Percentiles rank a stretch among this genome's conserved stretches.
Evolutionary conservation across 2,113 vertebrate species (phyloP).

Genomic region (Nibea coibor): DNA sequence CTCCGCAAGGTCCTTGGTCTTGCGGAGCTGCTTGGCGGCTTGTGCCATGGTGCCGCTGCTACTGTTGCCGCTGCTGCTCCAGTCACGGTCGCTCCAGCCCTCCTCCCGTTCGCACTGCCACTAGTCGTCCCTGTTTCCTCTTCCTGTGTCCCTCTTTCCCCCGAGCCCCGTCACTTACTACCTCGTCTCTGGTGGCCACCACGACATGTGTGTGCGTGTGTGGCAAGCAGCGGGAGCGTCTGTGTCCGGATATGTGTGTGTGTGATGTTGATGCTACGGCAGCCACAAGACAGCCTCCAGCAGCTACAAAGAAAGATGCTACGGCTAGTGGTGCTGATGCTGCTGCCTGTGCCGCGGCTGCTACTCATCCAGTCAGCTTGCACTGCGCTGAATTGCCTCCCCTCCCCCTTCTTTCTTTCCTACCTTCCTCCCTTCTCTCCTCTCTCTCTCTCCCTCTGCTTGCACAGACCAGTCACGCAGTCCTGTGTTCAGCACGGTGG

Average conservation of each 20-base stretch:
- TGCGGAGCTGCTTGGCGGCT: conserved; percentile 98
- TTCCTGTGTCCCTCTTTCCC: conserved; percentile 64
- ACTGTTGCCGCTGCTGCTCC: conserved; percentile 73
- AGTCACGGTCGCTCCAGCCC: conserved; percentile 68
- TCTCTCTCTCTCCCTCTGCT: conserved; percentile 50
- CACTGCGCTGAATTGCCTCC: conserved; percentile 74
- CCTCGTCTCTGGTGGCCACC: conserved; percentile 67
- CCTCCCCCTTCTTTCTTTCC: conserved; percentile 65
- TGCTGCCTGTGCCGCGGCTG: conserved; percentile 75
- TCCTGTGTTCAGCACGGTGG: conserved; percentile 69
- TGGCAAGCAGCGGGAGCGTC: conserved; percentile 48
- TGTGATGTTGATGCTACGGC: conserved; percentile 63
- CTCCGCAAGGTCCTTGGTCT: conserved; percentile 97
- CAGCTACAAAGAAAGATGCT: conserved; percentile 76
- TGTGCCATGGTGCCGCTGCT: conserved; percentile 92
- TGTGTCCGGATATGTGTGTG: conserved; percentile 44
- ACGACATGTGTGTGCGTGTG: conserved; percentile 65
- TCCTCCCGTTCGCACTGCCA: conserved; percentile 49
- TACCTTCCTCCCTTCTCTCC: conserved; percentile 62
- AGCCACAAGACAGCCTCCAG: conserved; percentile 70
- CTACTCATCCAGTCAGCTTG: conserved; percentile 78
- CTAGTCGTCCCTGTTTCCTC: conserved; percentile 67
- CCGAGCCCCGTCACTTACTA: conserved; percentile 55
- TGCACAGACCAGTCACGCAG: conserved; percentile 82
- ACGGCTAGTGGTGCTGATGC: conserved; percentile 78